Evolutionary conservation across 2,888 invertebrate genomes (phyloP).

Genomic region (Hydroisotoma schaefferi): DNA sequence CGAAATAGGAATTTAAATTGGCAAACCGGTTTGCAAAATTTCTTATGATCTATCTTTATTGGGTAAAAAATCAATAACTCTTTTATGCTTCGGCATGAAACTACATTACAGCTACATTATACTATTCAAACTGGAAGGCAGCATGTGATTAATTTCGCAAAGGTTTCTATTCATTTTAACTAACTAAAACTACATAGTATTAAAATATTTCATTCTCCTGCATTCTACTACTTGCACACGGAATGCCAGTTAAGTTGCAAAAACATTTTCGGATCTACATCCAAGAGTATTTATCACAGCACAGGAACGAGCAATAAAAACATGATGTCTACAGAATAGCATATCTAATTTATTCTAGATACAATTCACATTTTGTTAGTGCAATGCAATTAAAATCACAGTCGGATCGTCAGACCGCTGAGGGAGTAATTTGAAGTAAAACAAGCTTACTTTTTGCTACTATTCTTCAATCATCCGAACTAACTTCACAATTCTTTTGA

Average conservation of each 20-base stretch:
- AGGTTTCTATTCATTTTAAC: too few relatives aligned
- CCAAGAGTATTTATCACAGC: background rate
- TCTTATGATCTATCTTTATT: constrained; percentile 8
- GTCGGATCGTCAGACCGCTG: constrained; percentile 4
- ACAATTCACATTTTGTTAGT: background rate
- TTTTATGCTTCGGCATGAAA: too few relatives aligned
- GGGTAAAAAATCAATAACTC: too few relatives aligned
- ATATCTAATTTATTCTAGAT: constrained; percentile 11
- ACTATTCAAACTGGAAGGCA: too few relatives aligned
- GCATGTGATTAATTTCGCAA: too few relatives aligned
- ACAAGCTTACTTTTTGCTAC: background rate
- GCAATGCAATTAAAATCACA: constrained; percentile 12
- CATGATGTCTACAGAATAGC: background rate
- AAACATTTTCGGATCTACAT: too few relatives aligned
- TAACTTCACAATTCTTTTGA: background rate
- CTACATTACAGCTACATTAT: too few relatives aligned
- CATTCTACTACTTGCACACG: background rate
- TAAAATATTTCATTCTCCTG: background rate
- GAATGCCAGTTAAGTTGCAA: too few relatives aligned
- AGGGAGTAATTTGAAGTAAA: background rate
- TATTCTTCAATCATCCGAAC: background rate
- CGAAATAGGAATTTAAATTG: too few relatives aligned
- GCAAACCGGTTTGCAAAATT: constrained; percentile 17
- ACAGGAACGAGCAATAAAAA: background rate
- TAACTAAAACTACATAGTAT: background rate